Evolutionary conservation across 2,113 vertebrate genomes (phyloP).

Genomic region (Mus pahari): DNA sequence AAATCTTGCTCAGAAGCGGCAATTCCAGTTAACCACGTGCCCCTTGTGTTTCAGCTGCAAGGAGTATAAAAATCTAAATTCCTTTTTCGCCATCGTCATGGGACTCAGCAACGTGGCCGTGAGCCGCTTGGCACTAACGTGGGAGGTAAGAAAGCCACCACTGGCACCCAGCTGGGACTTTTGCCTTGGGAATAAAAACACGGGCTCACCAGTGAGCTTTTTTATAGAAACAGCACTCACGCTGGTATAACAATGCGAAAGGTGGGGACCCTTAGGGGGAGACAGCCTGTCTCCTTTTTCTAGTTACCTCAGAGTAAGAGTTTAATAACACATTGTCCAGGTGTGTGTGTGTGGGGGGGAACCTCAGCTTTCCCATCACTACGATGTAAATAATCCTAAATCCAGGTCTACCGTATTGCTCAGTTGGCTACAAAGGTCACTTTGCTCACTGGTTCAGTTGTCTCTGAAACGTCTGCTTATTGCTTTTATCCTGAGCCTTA

Average conservation of each 20-base stretch:
- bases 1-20: slow-evolving; percentile 45
- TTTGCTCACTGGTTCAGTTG: slow-evolving; percentile 6
- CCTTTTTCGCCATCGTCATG: slow-evolving; percentile 98
- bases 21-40: slow-evolving; percentile 46
- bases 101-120: slow-evolving; percentile 98
- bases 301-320: slow-evolving; percentile 16
- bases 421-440: neutral
- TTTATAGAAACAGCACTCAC: slow-evolving; percentile 59
- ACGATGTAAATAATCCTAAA: slow-evolving; percentile 43
- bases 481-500: slow-evolving; percentile 32
- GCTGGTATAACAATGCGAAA: slow-evolving; percentile 37
- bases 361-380: neutral
- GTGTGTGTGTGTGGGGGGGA: neutral
- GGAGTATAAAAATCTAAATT: slow-evolving; percentile 97
- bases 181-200: slow-evolving; percentile 73
- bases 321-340: slow-evolving; percentile 47
- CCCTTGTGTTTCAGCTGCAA: slow-evolving; percentile 94
- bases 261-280: slow-evolving; percentile 68
- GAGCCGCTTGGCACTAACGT: slow-evolving; percentile 95
- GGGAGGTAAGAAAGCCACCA: slow-evolving; percentile 97
- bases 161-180: slow-evolving; percentile 71
- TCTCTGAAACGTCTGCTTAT: slow-evolving; percentile 33
- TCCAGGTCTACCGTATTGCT: neutral
- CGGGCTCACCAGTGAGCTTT: slow-evolving; percentile 42
- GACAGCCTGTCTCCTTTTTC: slow-evolving; percentile 53